Conservation (phyloP, 2,797 vertebrate genomes). For the Tenualosa thibaudeaui region DNA sequence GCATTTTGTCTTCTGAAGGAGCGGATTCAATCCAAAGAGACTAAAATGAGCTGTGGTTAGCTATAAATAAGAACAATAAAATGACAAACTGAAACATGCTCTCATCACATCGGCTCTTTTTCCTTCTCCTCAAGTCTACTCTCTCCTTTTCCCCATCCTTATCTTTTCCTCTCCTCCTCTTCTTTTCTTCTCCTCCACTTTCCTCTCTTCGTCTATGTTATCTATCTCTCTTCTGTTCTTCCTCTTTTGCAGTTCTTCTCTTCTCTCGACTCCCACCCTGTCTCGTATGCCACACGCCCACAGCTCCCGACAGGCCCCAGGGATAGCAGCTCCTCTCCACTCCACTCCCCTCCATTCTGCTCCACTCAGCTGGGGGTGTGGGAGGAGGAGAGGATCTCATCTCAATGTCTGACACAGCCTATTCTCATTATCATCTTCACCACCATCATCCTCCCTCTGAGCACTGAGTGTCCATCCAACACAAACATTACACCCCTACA, state of each 20-base stretch:
- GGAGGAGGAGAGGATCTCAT: constrained; percentile 6
- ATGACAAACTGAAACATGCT: constrained; percentile 5
- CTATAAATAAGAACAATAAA: constrained; percentile 11
- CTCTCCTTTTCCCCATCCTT: not conserved
- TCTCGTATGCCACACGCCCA: not conserved
- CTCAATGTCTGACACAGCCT: not conserved
- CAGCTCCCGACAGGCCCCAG: not conserved
- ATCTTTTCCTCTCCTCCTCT: no score
- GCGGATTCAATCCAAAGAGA: constrained; percentile 20
- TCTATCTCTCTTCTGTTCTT: not conserved
- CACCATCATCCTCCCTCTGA: not conserved
- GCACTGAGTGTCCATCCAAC: not conserved
- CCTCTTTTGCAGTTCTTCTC: no score
- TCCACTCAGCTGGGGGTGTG: not conserved
- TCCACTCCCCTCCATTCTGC: not conserved
- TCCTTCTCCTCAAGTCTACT: not conserved
- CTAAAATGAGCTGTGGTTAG: not conserved
- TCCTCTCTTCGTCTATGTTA: not conserved
- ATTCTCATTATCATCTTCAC: not conserved
- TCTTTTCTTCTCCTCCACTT: not conserved
- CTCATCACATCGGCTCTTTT: not conserved
- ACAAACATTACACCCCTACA: not conserved
- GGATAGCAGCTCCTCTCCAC: not conserved
- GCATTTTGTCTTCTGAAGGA: constrained; percentile 10
- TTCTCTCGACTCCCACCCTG: not conserved